Percentiles rank a stretch among this genome's conserved stretches.
Conservation (phyloP, 2,113 vertebrate genomes). For the Megaceryle maxima region DNA sequence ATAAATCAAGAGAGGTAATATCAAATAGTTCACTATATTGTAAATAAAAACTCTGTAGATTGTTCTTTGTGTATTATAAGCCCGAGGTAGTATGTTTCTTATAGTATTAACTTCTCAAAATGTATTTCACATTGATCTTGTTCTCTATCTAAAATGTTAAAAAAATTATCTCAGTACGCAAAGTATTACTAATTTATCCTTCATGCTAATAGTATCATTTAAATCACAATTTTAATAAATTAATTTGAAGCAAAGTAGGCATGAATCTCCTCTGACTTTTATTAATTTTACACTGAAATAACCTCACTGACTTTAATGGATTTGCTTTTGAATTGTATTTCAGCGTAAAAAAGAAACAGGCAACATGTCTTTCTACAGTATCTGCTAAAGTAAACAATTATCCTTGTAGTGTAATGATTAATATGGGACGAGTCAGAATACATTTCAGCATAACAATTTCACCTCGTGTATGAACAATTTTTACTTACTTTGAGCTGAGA, state of each 20-base stretch:
- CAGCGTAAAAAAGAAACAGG: background rate
- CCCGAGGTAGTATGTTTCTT: background rate
- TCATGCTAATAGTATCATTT: constrained; percentile 8
- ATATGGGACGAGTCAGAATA: background rate
- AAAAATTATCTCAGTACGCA: background rate
- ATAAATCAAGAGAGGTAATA: background rate
- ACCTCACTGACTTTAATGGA: background rate
- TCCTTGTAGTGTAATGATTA: background rate
- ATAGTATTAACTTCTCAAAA: background rate
- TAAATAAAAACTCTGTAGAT: background rate
- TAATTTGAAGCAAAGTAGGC: constrained; percentile 24
- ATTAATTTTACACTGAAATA: constrained; percentile 29
- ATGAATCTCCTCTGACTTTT: constrained; percentile 1
- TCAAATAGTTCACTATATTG: background rate
- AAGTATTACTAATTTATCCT: constrained; percentile 36
- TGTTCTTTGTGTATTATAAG: background rate
- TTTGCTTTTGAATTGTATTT: background rate
- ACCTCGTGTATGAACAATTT: background rate
- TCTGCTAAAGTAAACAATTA: constrained; percentile 22
- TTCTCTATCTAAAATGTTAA: background rate
- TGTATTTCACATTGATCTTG: constrained; percentile 23
- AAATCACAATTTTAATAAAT: constrained; percentile 34
- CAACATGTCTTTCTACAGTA: background rate
- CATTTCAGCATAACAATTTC: constrained; percentile 5
- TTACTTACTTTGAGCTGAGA: constrained; percentile 28